These are phyloP conservation scores for Dermatemys mawii DNA, from an alignment of 2,113 vertebrate species.

Conservation along the genomic window DNA sequence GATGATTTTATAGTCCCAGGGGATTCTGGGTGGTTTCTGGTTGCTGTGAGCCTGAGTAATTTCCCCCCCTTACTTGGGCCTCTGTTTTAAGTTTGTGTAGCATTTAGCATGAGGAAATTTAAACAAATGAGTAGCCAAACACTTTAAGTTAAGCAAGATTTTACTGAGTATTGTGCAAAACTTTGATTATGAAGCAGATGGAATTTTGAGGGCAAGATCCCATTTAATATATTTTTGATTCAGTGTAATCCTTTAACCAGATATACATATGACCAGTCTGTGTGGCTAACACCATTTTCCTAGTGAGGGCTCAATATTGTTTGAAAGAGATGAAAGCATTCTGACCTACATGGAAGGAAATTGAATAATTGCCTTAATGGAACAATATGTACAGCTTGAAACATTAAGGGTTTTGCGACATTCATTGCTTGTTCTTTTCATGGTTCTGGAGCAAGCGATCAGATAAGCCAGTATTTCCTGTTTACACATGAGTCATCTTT, in stretches of 20 bases:
- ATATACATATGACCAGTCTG: neutral
- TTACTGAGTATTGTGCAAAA: neutral
- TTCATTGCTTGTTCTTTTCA: neutral
- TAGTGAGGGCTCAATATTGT: neutral
- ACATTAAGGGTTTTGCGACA: neutral
- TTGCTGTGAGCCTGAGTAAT: conserved; percentile 46
- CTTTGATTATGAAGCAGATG: neutral
- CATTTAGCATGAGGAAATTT: neutral
- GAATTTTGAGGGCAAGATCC: neutral
- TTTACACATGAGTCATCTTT: neutral
- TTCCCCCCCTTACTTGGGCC: conserved; percentile 15
- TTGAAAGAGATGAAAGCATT: neutral
- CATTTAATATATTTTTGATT: neutral
- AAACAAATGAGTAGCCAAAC: neutral
- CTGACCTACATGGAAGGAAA: neutral
- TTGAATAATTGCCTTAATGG: neutral
- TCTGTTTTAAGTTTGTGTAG: conserved; percentile 26
- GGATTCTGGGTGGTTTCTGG: conserved; percentile 58
- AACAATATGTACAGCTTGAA: neutral
- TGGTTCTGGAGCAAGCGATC: neutral
- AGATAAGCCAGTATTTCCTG: neutral
- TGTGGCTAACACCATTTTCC: neutral
- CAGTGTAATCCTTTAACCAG: neutral
- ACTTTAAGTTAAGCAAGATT: neutral
- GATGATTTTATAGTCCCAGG: conserved; percentile 80